These are phyloP conservation scores for Agrilus biguttatus DNA, from an alignment of 2,888 invertebrate species.

Conservation along the genomic window DNA sequence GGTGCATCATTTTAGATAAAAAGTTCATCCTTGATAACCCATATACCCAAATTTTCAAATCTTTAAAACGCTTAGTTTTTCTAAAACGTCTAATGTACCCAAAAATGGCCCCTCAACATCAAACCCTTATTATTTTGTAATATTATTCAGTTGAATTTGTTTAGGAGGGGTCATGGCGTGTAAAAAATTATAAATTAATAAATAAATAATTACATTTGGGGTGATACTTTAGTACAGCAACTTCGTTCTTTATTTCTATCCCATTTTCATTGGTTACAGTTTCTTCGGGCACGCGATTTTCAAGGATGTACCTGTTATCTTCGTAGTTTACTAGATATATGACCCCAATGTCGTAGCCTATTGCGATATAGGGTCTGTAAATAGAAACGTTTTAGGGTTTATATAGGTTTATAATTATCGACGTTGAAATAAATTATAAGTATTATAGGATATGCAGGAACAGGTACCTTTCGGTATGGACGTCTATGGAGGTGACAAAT, in stretches of 20 bases:
- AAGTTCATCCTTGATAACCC: too few species aligned
- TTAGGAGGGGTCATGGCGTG: too few species aligned
- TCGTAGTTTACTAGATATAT: conserved; percentile 34
- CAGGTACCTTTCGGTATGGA: conserved; percentile 39
- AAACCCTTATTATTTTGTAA: not conserved
- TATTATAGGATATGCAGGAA: not conserved
- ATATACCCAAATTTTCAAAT: too few species aligned
- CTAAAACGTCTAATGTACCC: too few species aligned
- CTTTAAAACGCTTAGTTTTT: too few species aligned
- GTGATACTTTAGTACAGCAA: conserved; percentile 38
- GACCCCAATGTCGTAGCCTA: conserved; percentile 36
- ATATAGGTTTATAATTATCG: too few species aligned
- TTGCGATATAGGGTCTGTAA: conserved; percentile 32
- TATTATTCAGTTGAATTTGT: too few species aligned
- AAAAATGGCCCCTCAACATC: not conserved
- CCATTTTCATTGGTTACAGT: not conserved
- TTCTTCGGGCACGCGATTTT: conserved; percentile 8
- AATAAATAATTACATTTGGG: conserved; percentile 33
- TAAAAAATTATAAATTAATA: not conserved
- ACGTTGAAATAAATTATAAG: too few species aligned
- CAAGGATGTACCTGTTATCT: conserved; percentile 15
- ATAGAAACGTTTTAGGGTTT: too few species aligned
- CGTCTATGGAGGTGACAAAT: conserved; percentile 30
- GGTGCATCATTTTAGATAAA: too few species aligned
- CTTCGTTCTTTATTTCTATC: conserved; percentile 2